These are phyloP conservation scores for Hydriomena furcata DNA, from an alignment of 2,888 invertebrate species.

Conservation along the genomic window DNA sequence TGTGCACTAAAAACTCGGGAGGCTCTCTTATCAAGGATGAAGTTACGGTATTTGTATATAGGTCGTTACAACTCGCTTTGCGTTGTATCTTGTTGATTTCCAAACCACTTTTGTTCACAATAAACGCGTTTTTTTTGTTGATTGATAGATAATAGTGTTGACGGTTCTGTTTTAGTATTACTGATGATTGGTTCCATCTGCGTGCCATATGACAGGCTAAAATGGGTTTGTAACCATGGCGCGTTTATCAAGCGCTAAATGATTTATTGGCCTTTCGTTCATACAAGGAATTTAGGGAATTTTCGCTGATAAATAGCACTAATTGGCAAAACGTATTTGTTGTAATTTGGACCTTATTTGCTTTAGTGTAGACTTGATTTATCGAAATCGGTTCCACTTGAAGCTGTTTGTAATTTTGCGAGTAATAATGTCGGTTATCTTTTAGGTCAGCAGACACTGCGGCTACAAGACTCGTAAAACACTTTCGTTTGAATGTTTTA, in stretches of 20 bases:
- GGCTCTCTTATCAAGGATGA: slow-evolving; percentile 40
- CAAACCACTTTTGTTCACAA: slow-evolving; percentile 69
- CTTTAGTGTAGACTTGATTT: slow-evolving; percentile 6
- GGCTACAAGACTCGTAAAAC: slow-evolving; percentile 17
- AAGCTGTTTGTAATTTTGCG: slow-evolving; percentile 8
- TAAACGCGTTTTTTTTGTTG: slow-evolving; percentile 59
- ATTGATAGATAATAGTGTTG: slow-evolving; percentile 45
- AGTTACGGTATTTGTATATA: slow-evolving; percentile 61
- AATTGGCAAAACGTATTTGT: slow-evolving; percentile 23
- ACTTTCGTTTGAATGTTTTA: slow-evolving; percentile 21
- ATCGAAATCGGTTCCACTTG: not conserved
- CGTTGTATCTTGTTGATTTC: slow-evolving; percentile 72
- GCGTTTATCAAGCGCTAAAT: slow-evolving; percentile 32
- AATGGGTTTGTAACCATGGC: slow-evolving; percentile 23
- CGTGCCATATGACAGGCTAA: slow-evolving; percentile 32
- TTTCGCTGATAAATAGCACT: slow-evolving; percentile 26
- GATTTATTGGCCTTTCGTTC: slow-evolving; percentile 39
- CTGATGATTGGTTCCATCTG: slow-evolving; percentile 41
- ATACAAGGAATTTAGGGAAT: slow-evolving; percentile 25
- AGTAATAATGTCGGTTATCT: slow-evolving; percentile 15
- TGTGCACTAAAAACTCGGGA: slow-evolving; percentile 42
- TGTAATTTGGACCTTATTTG: slow-evolving; percentile 18
- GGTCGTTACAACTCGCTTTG: slow-evolving; percentile 67
- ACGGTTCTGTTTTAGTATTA: slow-evolving; percentile 45
- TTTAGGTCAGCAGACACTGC: slow-evolving; percentile 18